Conservation (phyloP, 2,888 invertebrate genomes). For the Trachelus iudaicus region DNA sequence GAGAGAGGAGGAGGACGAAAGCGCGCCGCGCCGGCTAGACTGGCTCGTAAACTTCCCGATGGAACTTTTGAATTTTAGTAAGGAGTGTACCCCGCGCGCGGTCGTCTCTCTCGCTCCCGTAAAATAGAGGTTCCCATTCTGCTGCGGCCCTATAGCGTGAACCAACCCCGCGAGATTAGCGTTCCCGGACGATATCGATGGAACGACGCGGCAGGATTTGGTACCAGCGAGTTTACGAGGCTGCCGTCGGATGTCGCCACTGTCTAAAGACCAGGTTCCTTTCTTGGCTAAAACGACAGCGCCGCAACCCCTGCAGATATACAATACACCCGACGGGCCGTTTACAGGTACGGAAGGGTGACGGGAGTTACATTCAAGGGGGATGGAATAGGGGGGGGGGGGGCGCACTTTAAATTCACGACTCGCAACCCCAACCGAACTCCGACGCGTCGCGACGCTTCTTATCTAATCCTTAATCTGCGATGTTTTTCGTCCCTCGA, state of each 20-base stretch:
- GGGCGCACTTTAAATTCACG: neutral
- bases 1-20: conserved; percentile 31
- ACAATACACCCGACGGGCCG: no score
- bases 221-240: neutral
- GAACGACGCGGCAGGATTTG: neutral
- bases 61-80: conserved; percentile 60
- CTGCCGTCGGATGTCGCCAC: neutral
- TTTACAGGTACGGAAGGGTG: neutral
- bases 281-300: neutral
- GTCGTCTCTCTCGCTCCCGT: conserved; percentile 38
- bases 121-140: conserved; percentile 48
- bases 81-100: conserved; percentile 25
- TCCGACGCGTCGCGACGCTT: neutral
- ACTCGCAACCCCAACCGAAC: neutral
- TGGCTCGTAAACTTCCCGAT: conserved; percentile 59
- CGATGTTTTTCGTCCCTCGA: neutral
- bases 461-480: neutral
- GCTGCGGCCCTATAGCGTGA: neutral
- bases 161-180: neutral
- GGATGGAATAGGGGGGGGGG: no score
- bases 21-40: conserved; percentile 61
- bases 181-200: neutral
- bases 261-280: neutral
- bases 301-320: neutral
- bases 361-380: neutral